These are phyloP conservation scores for Auanema freiburgensis DNA, from an alignment of 2,888 invertebrate genomes.

Conservation along the genomic window DNA sequence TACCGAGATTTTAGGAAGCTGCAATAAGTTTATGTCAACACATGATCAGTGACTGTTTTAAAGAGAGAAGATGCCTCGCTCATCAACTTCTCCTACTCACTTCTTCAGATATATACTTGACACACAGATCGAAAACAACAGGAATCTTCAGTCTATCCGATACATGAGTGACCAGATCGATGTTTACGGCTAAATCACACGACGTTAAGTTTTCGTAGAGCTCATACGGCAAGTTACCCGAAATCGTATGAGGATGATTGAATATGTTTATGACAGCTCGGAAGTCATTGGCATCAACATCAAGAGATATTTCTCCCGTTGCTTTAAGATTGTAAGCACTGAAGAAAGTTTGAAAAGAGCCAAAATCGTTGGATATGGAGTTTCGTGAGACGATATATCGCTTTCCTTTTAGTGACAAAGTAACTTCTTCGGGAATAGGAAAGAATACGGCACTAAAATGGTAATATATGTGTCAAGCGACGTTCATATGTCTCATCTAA, in stretches of 20 bases:
- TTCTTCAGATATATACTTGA: constrained; percentile 19
- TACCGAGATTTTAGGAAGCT: constrained; percentile 31
- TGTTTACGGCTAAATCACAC: constrained; percentile 15
- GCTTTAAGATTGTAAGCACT: constrained; percentile 17
- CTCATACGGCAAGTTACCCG: background rate
- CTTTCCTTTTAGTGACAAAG: constrained; percentile 12
- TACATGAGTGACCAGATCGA: constrained; percentile 20
- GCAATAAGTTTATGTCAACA: constrained; percentile 3
- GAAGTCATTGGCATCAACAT: constrained; percentile 22
- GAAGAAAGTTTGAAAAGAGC: constrained; percentile 22
- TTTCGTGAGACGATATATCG: constrained; percentile 18
- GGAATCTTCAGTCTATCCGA: constrained; percentile 20
- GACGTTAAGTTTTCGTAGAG: background rate
- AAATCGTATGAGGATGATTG: constrained; percentile 15
- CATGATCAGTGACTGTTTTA: no score
- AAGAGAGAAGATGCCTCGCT: no score
- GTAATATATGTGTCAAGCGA: constrained; percentile 8
- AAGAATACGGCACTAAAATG: background rate
- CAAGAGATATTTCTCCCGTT: constrained; percentile 22
- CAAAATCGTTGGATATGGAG: constrained; percentile 19
- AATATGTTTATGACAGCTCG: constrained; percentile 21
- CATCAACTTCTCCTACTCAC: constrained; percentile 7
- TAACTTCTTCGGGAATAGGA: constrained; percentile 13
- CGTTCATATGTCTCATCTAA: background rate
- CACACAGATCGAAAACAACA: constrained; percentile 17